Evolutionary conservation across 2,113 vertebrate species (phyloP), one percentile per base, ranked within the genome.

Genomic region (Sinocyclocheilus rhinocerous): DNA sequence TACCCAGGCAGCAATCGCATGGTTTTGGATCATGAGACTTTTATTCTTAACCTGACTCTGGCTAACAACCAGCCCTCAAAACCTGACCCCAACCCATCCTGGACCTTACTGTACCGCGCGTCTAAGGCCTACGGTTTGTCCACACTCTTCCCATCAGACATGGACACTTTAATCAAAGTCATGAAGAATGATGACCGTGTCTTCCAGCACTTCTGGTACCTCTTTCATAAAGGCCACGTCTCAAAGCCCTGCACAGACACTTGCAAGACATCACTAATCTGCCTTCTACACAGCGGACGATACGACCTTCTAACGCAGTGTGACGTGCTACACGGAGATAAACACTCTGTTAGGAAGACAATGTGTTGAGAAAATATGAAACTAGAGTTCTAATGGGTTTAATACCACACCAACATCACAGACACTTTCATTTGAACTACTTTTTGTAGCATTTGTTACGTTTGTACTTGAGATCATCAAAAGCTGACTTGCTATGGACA

Each of bases 11-110:
- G 97, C 88, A 97, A 97, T 24, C 95, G 94, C 0, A 89, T 96
- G 3, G 98, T 99, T 3, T 91, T 99, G n/a, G 97, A 99, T 91
- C 97, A 99, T 0, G 96, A 98, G 91, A 99, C 96, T 1, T 98
- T 96, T 91, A 97, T 99, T 90, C 94, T 99, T 5, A 99, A 99
- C 91, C 93, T 99, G 63, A 98, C 97, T 0, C 90, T 96, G 88
- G 97, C 93, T 0, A 98, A 98, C 1, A 45, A 90, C 83, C 48
- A 89, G 39, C 86, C 0, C 7, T 10, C 69, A 42, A 9, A 15
- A 83, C 29, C 93, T 0, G 87, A 91, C 22, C 72, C 88, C 29
- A 75, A 91, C 77, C 94, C 72, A 0, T 92, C 8, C 20, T 99
- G 98, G 97, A 93, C 61, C 12, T 91, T 92, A 12, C 94, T 99